Conservation (phyloP, 2,797 vertebrate genomes). For the Characodon lateralis region DNA sequence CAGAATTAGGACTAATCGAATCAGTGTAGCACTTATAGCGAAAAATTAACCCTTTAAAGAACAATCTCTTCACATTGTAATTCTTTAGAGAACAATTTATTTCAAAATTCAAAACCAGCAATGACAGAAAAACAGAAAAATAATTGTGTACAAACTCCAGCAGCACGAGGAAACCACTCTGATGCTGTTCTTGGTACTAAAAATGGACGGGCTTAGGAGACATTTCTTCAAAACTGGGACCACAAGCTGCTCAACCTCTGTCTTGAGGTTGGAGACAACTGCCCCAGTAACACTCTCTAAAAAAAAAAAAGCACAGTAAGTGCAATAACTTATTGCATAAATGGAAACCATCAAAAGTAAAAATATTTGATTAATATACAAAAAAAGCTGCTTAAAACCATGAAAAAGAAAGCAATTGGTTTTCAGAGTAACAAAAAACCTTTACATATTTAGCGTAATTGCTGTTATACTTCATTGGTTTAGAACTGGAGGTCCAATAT, state of each 20-base stretch:
- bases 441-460: slow-evolving; percentile 68
- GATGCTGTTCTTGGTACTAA: slow-evolving; percentile 46
- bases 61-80: slow-evolving; percentile 10
- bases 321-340: slow-evolving; percentile 87
- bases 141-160: slow-evolving; percentile 64
- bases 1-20: background rate
- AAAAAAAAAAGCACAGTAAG: slow-evolving; percentile 72
- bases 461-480: slow-evolving; percentile 73
- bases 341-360: slow-evolving; percentile 69
- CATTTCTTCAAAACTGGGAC: slow-evolving; percentile 38
- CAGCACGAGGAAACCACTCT: slow-evolving; percentile 49
- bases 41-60: background rate
- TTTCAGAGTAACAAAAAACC: slow-evolving; percentile 59
- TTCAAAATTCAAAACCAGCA: slow-evolving; percentile 66
- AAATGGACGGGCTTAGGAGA: slow-evolving; percentile 55
- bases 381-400: slow-evolving; percentile 73
- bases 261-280: slow-evolving; percentile 42
- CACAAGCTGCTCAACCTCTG: slow-evolving; percentile 18
- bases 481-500: slow-evolving; percentile 73
- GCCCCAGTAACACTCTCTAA: slow-evolving; percentile 29
- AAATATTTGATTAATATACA: slow-evolving; percentile 77
- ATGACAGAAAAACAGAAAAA: slow-evolving; percentile 51
- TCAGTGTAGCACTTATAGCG: too few relatives aligned
- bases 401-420: slow-evolving; percentile 55
- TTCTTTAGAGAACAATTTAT: slow-evolving; percentile 68